Base-by-base conservation (phyloP, 1,140 invertebrate genomes). In the Branchinecta lynchi region DNA sequence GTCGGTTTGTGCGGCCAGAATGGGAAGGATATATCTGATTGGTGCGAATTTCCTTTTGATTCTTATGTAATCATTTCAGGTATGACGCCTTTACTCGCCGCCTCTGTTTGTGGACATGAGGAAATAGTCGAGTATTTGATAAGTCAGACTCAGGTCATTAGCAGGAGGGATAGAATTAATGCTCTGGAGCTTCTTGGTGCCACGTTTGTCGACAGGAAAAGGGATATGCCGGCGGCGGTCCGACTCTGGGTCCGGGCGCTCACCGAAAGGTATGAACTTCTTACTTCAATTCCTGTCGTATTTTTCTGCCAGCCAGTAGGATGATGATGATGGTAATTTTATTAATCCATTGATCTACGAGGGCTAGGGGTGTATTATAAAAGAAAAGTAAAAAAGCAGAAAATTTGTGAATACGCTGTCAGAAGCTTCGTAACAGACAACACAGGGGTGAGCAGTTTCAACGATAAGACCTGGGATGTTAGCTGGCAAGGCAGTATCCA, bases 171-270 rank as follows among this genome's bases (percentile, higher is more conserved):
- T 60, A 84, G 87, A 73, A 91, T 96, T 72, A 89, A 94, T 77
- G 93, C 93, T 5, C 77, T 97, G 46, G 93, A 97, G 79, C 80
- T 98, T 44, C 80, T 97, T 7, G 94, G 94, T n/a, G 90, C 94
- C 5, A 96, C 94, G 0, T 96, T 88, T 79, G 92, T 96, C n/a
- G 94, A 98, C 77, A 95, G 95, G 77, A 90, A 92, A 78, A 81
- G 92, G 71, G 93, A 97, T 79, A 93, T 96, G 87, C 84, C 92
- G 45, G 89, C 89, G 7, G 93, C 92, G 0, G 79, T 93, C 17
- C 84, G 86, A 71, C 82, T 90, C 69, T 97, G 93, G 94, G 90
- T 89, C 76, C 82, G 87, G 74, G 92, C 93, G 3, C 89, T 96
- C 84, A 83, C 88, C 67, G 84, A 91, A 74, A 86, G 89, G 86